Percentiles rank a stretch among this genome's conserved stretches.
Conservation (phyloP, 1,140 invertebrate genomes). For the Magallana gigas region DNA sequence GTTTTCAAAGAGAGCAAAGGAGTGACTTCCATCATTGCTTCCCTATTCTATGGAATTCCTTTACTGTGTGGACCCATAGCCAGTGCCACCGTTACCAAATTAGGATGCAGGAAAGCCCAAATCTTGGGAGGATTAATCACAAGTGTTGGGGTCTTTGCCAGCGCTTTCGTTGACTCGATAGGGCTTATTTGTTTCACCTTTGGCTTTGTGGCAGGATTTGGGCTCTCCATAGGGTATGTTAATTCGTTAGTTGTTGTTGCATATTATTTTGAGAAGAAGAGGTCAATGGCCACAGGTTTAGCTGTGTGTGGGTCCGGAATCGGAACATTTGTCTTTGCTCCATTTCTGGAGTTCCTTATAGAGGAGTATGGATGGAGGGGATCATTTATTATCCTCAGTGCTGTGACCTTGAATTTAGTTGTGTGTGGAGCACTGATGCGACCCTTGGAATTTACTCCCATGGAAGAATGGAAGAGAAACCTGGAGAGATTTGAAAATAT, state of each 20-base stretch:
- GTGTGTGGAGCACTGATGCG: constrained; percentile 90
- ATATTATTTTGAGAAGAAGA: constrained; percentile 95
- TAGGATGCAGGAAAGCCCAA: constrained; percentile 89
- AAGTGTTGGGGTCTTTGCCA: constrained; percentile 89
- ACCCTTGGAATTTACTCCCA: constrained; percentile 82
- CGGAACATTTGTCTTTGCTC: constrained; percentile 77
- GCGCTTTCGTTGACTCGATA: constrained; percentile 81
- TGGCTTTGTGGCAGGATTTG: constrained; percentile 91
- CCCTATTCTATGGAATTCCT: constrained; percentile 74
- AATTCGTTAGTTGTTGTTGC: constrained; percentile 85
- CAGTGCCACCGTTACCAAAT: constrained; percentile 90
- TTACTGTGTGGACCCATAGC: constrained; percentile 91
- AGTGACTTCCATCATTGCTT: constrained; percentile 88
- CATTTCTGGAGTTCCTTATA: constrained; percentile 74
- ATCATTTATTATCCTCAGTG: constrained; percentile 90
- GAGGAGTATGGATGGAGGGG: constrained; percentile 76
- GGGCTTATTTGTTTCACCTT: constrained; percentile 89
- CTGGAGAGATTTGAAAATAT: constrained; percentile 71
- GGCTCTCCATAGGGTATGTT: constrained; percentile 92
- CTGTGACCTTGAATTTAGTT: constrained; percentile 87
- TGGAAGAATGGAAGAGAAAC: constrained; percentile 66
- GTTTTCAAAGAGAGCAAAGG: constrained; percentile 92
- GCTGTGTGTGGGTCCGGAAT: constrained; percentile 82
- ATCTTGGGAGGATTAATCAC: constrained; percentile 87
- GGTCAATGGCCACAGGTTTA: constrained; percentile 93